Evolutionary conservation across 2,113 vertebrate genomes (phyloP).

Genomic region (Jaculus jaculus): DNA sequence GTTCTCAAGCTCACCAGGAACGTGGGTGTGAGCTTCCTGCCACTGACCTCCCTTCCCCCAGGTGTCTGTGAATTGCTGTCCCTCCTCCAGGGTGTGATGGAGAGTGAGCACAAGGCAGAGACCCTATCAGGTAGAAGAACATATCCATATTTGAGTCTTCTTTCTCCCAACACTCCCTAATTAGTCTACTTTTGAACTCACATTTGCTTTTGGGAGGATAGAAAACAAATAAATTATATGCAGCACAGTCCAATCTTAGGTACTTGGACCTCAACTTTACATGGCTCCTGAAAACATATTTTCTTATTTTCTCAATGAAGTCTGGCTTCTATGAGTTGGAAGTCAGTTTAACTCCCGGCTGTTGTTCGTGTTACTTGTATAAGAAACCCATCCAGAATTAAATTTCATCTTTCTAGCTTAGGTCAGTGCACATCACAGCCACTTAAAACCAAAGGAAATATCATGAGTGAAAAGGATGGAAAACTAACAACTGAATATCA

Average conservation of each 20-base stretch:
- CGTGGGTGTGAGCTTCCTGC: fast-evolving
- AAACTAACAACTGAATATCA: not conserved
- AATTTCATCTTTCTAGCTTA: not conserved
- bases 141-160: fast-evolving
- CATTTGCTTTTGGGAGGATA: not conserved
- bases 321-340: not conserved
- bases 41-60: fast-evolving
- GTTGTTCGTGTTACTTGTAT: not conserved
- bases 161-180: too few relatives aligned
- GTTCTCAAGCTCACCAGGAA: fast-evolving
- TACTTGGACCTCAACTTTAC: not conserved
- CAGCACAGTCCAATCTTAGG: not conserved
- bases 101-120: fast-evolving
- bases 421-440: too few relatives aligned
- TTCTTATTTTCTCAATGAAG: not conserved
- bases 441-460: not conserved
- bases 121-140: fast-evolving
- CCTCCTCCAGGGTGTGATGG: not conserved
- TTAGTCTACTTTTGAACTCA: not conserved
- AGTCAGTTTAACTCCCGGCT: not conserved
- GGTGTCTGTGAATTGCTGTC: fast-evolving
- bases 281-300: not conserved
- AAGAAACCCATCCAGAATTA: not conserved
- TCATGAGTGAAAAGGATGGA: not conserved
- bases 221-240: not conserved